phyloP scores from a whole-genome alignment of 2,797 vertebrate species.

The Eulemur albifrons region DNA sequence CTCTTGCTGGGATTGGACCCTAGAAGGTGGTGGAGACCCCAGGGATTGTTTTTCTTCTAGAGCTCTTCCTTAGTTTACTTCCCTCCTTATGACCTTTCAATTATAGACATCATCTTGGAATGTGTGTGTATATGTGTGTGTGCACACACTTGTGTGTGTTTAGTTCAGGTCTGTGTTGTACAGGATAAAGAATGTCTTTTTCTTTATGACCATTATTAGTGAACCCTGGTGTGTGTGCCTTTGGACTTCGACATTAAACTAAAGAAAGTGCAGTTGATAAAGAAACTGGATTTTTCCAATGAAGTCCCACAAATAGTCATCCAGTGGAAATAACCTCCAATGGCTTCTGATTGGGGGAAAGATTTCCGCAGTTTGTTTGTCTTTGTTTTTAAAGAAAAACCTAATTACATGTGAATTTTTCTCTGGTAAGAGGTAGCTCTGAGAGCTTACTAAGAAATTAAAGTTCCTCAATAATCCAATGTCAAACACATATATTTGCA shows the following conservation, averaged over 20 bases:
- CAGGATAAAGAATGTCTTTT: neutral
- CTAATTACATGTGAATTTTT: constrained; percentile 1
- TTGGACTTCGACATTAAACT: neutral
- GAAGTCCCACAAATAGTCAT: neutral
- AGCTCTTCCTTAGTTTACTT: neutral
- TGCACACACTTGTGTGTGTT: fast-evolving
- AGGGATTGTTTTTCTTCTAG: neutral
- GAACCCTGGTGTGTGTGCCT: neutral
- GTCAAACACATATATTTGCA: neutral
- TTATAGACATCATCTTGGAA: neutral
- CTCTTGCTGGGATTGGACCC: neutral
- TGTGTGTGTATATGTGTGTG: neutral
- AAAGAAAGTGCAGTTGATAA: neutral
- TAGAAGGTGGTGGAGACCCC: too few species aligned
- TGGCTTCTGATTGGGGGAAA: neutral
- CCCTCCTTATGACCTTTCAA: neutral
- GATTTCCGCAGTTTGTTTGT: neutral
- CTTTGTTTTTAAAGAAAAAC: neutral
- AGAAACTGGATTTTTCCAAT: neutral
- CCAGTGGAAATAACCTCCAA: neutral
- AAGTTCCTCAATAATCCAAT: neutral
- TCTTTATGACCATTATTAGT: neutral
- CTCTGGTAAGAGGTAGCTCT: neutral
- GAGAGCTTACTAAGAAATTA: constrained; percentile 2
- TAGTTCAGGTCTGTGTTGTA: neutral